Base-by-base conservation (phyloP, 2,888 invertebrate species). In the Ophonus ardosiacus region DNA sequence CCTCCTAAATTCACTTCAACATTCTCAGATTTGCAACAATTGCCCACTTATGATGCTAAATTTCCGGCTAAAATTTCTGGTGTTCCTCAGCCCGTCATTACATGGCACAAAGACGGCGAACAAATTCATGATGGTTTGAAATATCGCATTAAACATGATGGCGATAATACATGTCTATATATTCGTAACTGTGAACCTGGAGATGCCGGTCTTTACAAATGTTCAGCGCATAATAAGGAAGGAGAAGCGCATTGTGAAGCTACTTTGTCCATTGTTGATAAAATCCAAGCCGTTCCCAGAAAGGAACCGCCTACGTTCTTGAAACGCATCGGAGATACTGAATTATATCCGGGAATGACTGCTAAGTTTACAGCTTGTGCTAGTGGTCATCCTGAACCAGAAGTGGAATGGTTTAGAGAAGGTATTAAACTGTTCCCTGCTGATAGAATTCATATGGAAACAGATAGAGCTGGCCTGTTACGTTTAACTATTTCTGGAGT, bases 341-440 rank as follows among this genome's bases (percentile, higher is more conserved):
- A 98, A 90, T 94, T 97, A 81, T 96, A 95, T 91, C 95, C 96
- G 89, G 96, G 97, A 51, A 97, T 97, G 96, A 95, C 96, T 63
- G 97, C 96, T 82, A 97, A 97, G 92, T 97, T 98, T 91, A 98
- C 97, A n/a, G 98, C 98, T 83, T 98, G 98, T 90, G 95, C 96
- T 74, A 95, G 96, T 71, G 98, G 98, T 85, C 93, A 93, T 85
- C 98, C 98, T 0, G 97, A 97, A 84, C 98, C 98, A 0, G 96
- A 96, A 85, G 97, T 96, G 74, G 97, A 97, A 90, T 96, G 96
- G 96, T 97, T 94, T 92, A 94, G 96, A 88, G 95, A 97, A 91
- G 95, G 95, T 87, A 94, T 95, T 88, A 94, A 95, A 89, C 89
- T 98, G 10, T 96, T 96, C 92, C 96, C 97, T 0, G 95, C 96